Evolutionary conservation across 1,140 invertebrate genomes (phyloP).

Genomic region (Pogonus chalceus): DNA sequence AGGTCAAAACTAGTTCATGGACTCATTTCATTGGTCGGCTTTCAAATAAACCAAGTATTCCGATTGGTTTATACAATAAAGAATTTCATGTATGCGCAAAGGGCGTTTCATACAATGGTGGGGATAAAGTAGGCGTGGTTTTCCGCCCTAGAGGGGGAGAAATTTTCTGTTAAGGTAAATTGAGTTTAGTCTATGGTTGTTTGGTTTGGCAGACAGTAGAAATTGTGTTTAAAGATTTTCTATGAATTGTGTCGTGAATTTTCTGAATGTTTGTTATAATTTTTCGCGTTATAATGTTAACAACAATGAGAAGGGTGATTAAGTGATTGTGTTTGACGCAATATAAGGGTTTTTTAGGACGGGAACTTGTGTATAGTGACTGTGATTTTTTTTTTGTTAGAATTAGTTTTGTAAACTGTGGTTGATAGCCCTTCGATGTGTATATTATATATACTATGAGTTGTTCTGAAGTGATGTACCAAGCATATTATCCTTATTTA

Average conservation of each 20-base stretch:
- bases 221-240: too few species aligned
- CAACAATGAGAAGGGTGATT: not conserved
- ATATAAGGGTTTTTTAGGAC: not conserved
- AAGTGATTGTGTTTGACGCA: not conserved
- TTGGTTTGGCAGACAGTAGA: not conserved
- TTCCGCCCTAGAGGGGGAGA: not conserved
- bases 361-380: too few species aligned
- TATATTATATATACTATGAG: constrained; percentile 33
- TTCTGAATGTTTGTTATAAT: not conserved
- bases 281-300: not conserved
- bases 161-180: not conserved
- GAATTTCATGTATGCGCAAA: not conserved
- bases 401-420: too few species aligned
- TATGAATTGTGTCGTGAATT: not conserved
- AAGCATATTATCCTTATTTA: constrained; percentile 46
- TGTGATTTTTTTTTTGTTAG: too few species aligned
- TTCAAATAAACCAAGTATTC: not conserved
- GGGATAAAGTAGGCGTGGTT: not conserved
- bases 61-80: not conserved
- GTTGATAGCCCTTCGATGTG: too few species aligned
- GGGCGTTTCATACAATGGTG: not conserved
- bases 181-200: not conserved
- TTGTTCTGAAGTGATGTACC: constrained; percentile 48
- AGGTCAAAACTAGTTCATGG: not conserved
- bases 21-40: not conserved